These are phyloP conservation scores for Sceloporus tristichus DNA, from an alignment of 2,113 vertebrate species.

Conservation along the genomic window DNA sequence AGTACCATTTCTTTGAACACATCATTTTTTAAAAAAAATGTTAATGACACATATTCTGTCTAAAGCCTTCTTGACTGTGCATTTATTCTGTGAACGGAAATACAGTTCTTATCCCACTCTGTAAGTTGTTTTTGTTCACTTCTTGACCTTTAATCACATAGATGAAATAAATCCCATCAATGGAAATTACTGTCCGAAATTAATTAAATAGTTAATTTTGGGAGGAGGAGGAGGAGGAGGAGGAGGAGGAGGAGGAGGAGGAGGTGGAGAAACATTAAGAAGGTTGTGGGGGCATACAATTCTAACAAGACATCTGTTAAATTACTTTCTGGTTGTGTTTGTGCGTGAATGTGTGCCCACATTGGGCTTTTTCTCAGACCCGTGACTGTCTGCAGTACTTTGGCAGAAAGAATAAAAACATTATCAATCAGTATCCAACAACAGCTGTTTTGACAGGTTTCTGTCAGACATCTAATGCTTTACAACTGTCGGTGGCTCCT, in stretches of 20 bases:
- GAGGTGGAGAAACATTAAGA: not conserved
- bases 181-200: slow-evolving; percentile 61
- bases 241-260: not conserved
- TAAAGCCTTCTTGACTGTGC: slow-evolving; percentile 60
- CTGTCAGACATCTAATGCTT: slow-evolving; percentile 93
- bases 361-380: slow-evolving; percentile 77
- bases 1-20: slow-evolving; percentile 57
- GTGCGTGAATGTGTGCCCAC: slow-evolving; percentile 65
- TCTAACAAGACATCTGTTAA: slow-evolving; percentile 79
- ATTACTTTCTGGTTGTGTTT: slow-evolving; percentile 71
- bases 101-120: slow-evolving; percentile 45
- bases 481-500: slow-evolving; percentile 90
- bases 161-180: slow-evolving; percentile 53
- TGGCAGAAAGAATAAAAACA: slow-evolving; percentile 89
- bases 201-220: slow-evolving; percentile 69
- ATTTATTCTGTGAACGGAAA: slow-evolving; percentile 41
- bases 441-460: slow-evolving; percentile 97
- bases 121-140: slow-evolving; percentile 26
- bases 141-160: slow-evolving; percentile 54
- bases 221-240: not conserved
- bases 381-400: slow-evolving; percentile 78
- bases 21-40: slow-evolving; percentile 46
- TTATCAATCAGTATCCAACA: slow-evolving; percentile 93
- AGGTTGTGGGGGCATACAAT: slow-evolving; percentile 72
- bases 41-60: slow-evolving; percentile 47